Conservation (phyloP, 2,888 invertebrate genomes). For the Mythimna loreyi region DNA sequence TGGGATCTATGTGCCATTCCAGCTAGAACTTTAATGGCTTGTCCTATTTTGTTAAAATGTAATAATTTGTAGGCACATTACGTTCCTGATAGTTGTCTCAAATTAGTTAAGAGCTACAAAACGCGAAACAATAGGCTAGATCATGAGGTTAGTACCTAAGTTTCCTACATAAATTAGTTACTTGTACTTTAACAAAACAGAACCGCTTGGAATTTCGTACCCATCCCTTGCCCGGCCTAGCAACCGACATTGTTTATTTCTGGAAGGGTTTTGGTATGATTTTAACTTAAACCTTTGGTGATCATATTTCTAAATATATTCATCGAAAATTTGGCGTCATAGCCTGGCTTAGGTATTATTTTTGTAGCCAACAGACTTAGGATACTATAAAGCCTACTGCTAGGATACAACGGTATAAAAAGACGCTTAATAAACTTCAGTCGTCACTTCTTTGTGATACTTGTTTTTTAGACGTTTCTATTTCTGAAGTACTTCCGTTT, state of each 20-base stretch:
- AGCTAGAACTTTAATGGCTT: no score
- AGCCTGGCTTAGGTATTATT: background rate
- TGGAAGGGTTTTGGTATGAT: background rate
- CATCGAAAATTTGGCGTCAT: constrained; percentile 1
- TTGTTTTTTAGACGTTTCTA: no score
- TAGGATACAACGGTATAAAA: no score
- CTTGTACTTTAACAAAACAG: background rate
- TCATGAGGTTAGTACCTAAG: background rate
- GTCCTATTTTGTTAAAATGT: no score
- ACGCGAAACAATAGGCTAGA: background rate
- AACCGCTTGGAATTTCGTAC: background rate
- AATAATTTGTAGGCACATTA: no score
- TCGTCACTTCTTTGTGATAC: no score
- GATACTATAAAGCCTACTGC: no score
- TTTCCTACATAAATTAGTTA: background rate
- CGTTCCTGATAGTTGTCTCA: no score
- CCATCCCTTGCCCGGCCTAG: background rate
- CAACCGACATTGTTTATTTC: background rate
- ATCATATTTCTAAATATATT: background rate
- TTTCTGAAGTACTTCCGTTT: no score
- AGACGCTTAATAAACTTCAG: no score
- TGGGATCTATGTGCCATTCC: no score
- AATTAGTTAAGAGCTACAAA: no score
- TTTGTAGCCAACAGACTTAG: background rate
- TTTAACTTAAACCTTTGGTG: background rate